Percentiles rank a stretch among this genome's conserved stretches.
Evolutionary conservation across 2,888 invertebrate species (phyloP).

Genomic region (Morpho helenor): DNA sequence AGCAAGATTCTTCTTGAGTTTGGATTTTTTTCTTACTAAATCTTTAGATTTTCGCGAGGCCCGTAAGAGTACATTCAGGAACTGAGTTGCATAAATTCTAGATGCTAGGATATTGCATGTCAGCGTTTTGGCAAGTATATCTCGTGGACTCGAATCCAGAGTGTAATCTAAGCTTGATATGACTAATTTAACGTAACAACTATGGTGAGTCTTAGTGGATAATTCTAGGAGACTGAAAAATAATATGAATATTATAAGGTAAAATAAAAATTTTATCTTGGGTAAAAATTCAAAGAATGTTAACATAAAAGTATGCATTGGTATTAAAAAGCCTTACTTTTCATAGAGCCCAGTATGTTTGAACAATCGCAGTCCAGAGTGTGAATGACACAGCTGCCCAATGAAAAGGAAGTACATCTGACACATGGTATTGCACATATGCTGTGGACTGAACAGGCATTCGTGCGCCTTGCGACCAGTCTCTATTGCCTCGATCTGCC

Average conservation of each 20-base stretch:
- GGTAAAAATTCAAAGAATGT: no score
- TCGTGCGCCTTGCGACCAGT: constrained; percentile 89
- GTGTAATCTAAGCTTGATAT: constrained; percentile 95
- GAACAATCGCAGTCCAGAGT: constrained; percentile 83
- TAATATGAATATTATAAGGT: background rate
- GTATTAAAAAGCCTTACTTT: constrained; percentile 72
- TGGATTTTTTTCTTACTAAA: constrained; percentile 60
- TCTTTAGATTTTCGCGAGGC: constrained; percentile 78
- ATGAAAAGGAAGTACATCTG: constrained; percentile 97
- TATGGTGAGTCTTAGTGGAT: constrained; percentile 90
- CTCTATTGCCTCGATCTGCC: constrained; percentile 85
- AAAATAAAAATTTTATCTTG: no score
- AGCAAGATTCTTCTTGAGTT: constrained; percentile 55
- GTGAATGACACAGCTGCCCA: constrained; percentile 89
- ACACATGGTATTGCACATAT: constrained; percentile 92
- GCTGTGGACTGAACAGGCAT: constrained; percentile 92
- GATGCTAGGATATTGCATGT: constrained; percentile 79
- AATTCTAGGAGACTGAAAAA: constrained; percentile 85
- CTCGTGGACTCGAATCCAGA: constrained; percentile 84
- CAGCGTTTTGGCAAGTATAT: constrained; percentile 80
- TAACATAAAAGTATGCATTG: no score
- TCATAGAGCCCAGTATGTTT: constrained; percentile 87
- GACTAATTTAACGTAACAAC: constrained; percentile 95
- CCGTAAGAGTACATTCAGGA: constrained; percentile 91
- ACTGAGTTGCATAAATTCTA: constrained; percentile 92